These are phyloP conservation scores for Amazonetta brasiliensis DNA, from an alignment of 2,797 vertebrate species.

Conservation along the genomic window DNA sequence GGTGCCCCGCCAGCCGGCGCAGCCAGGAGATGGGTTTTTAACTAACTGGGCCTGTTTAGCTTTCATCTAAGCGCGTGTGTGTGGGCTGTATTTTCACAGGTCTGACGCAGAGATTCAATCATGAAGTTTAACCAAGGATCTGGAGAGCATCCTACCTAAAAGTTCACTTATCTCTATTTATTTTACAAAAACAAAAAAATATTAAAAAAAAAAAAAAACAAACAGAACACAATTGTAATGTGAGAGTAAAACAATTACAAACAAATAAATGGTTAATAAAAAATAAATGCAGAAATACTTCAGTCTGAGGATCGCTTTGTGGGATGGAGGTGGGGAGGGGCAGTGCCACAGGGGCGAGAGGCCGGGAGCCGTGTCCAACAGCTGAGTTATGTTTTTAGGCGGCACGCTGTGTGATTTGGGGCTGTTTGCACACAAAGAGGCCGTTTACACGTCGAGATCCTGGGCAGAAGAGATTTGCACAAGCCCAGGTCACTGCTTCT, in stretches of 20 bases:
- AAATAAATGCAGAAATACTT: conserved; percentile 31
- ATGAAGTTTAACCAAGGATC: conserved; percentile 72
- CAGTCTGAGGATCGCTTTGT: neutral
- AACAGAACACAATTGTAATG: conserved; percentile 54
- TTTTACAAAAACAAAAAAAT: conserved; percentile 71
- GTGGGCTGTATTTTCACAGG: conserved; percentile 12
- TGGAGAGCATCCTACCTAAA: conserved; percentile 58
- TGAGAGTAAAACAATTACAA: conserved; percentile 54
- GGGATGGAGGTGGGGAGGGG: neutral
- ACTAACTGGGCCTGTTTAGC: neutral
- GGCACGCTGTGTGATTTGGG: neutral
- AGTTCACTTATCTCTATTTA: conserved; percentile 79
- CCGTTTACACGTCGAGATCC: fast-evolving
- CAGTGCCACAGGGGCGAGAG: neutral
- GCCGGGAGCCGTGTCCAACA: neutral
- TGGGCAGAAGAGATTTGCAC: fast-evolving
- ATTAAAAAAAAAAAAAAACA: neutral
- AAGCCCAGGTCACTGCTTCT: fast-evolving
- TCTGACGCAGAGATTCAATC: conserved; percentile 72
- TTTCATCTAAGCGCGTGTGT: neutral
- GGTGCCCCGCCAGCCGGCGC: neutral
- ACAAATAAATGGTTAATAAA: conserved; percentile 78
- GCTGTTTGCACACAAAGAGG: fast-evolving
- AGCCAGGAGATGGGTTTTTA: neutral
- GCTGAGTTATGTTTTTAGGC: fast-evolving